A percentile compares a stretch with the other conserved stretches of the same genome.
phyloP scores from a whole-genome alignment of 2,113 vertebrate genomes.

The Sialia sialis region DNA sequence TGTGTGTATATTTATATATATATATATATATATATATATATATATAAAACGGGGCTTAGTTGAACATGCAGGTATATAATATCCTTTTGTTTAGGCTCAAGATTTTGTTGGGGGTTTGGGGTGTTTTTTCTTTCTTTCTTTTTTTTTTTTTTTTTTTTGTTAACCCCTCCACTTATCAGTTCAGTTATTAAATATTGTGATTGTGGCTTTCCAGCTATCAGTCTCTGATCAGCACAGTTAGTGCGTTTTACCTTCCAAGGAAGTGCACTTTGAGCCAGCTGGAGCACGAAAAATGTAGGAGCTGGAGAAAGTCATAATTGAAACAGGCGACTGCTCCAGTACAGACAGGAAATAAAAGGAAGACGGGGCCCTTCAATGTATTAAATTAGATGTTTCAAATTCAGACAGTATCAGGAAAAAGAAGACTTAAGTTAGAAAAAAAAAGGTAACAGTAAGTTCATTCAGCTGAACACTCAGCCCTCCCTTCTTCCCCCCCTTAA shows the following conservation, averaged over 20 bases:
- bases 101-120: neutral
- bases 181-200: conserved; percentile 79
- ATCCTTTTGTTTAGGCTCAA: conserved; percentile 70
- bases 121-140: neutral
- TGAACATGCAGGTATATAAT: conserved; percentile 66
- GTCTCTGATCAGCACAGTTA: conserved; percentile 80
- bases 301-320: conserved; percentile 91
- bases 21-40: too few relatives aligned
- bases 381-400: conserved; percentile 95
- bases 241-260: conserved; percentile 82
- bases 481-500: conserved; percentile 6
- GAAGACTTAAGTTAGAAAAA: conserved; percentile 79
- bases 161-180: conserved; percentile 72
- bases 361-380: conserved; percentile 90
- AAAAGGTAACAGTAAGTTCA: conserved; percentile 98
- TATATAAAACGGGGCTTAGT: conserved; percentile 50
- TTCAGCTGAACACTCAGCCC: conserved; percentile 76
- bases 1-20: neutral
- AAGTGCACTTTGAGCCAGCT: conserved; percentile 81
- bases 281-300: conserved; percentile 78
- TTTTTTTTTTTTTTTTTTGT: conserved; percentile 14
- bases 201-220: conserved; percentile 78
- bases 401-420: conserved; percentile 92
- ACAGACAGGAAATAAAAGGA: conserved; percentile 99
- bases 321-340: conserved; percentile 93